A percentile compares a stretch with the other conserved stretches of the same genome.
These are phyloP conservation scores for Rhabdomys pumilio DNA, from an alignment of 2,797 vertebrate species.

Conservation along the genomic window DNA sequence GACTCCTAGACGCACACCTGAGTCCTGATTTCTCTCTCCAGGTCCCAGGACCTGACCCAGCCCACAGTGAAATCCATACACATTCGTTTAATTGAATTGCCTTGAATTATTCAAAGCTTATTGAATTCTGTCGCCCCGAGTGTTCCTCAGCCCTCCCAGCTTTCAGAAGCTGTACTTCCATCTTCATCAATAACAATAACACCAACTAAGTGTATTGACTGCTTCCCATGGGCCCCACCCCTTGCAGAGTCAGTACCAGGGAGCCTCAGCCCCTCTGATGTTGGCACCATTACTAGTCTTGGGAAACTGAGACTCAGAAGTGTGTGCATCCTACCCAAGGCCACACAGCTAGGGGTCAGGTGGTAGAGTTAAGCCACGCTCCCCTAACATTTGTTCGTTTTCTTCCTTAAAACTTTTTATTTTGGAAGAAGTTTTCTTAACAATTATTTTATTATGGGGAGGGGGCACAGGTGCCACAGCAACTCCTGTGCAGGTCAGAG, in stretches of 20 bases:
- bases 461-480: too few relatives aligned
- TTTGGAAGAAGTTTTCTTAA: background rate
- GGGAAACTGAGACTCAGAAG: conserved; percentile 22
- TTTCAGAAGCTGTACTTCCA: conserved; percentile 16
- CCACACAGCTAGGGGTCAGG: background rate
- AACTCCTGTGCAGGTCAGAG: background rate
- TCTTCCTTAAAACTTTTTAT: background rate
- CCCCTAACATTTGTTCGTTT: background rate
- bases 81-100: conserved; percentile 59
- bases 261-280: background rate
- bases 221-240: background rate
- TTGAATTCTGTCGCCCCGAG: conserved; percentile 40
- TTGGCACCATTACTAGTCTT: background rate
- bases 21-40: conserved; percentile 4
- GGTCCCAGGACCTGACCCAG: background rate
- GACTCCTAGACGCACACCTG: accelerated
- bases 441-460: background rate
- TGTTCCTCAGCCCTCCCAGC: conserved; percentile 1
- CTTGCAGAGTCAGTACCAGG: too few relatives aligned
- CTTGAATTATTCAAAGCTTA: conserved; percentile 62
- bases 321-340: background rate
- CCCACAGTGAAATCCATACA: background rate
- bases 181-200: conserved; percentile 52
- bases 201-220: background rate
- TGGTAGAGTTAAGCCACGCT: background rate